phyloP scores from a whole-genome alignment of 2,113 vertebrate species.

The Thunnus thynnus region DNA sequence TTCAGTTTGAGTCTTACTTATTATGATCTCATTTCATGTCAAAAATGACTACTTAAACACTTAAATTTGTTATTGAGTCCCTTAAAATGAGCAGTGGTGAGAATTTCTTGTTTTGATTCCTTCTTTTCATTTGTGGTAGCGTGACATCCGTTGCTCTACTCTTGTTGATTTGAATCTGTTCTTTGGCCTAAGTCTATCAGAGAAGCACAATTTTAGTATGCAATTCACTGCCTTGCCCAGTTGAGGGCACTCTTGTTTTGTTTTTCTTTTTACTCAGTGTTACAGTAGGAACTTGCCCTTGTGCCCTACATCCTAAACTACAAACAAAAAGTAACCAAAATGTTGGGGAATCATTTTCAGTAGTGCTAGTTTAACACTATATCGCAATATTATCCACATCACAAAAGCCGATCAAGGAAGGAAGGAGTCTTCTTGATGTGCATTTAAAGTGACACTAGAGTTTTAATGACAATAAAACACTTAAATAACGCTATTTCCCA shows the following conservation, averaged over 20 bases:
- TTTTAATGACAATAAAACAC: slow-evolving; percentile 45
- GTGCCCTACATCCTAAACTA: slow-evolving; percentile 9
- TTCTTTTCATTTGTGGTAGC: not conserved
- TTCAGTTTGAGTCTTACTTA: slow-evolving; percentile 39
- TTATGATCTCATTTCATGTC: slow-evolving; percentile 14
- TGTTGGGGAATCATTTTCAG: not conserved
- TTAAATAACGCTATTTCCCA: slow-evolving; percentile 16
- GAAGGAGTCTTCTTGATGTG: slow-evolving; percentile 46
- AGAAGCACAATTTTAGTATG: slow-evolving; percentile 78
- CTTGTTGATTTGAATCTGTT: slow-evolving; percentile 8
- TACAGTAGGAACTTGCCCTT: not conserved
- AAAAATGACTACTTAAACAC: slow-evolving; percentile 31
- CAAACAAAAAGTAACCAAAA: slow-evolving; percentile 26
- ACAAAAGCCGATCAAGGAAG: slow-evolving; percentile 14
- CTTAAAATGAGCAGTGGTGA: slow-evolving; percentile 31
- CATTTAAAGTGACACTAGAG: slow-evolving; percentile 42
- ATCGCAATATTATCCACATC: not conserved
- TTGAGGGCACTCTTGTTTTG: slow-evolving; percentile 63
- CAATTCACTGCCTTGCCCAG: slow-evolving; percentile 77
- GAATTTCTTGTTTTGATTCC: not conserved
- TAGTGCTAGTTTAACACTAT: slow-evolving; percentile 41
- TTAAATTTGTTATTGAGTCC: slow-evolving; percentile 20
- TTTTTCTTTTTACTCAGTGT: slow-evolving; percentile 16
- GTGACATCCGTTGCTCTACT: slow-evolving; percentile 10
- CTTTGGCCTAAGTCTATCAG: slow-evolving; percentile 17